Evolutionary conservation across 2,797 vertebrate genomes (phyloP), one percentile per base, ranked within the genome.

Genomic region (Artibeus jamaicensis): DNA sequence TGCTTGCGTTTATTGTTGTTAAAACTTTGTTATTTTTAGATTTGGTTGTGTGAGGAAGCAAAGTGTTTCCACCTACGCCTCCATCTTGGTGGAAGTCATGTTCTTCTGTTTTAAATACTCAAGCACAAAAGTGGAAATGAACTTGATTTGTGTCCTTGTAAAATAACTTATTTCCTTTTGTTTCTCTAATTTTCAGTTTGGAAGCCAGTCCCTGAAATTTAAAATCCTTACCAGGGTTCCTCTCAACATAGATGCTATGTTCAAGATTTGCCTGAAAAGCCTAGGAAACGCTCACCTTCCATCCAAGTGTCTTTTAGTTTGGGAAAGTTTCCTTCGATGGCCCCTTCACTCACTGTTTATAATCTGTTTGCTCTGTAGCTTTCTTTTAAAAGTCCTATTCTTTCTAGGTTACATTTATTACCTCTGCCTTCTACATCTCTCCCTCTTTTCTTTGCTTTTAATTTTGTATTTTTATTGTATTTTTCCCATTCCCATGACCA

Each of bases 241-340:
- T 67, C 85, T 96, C 95, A 50, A n/a, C 73, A 92, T 32, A 59
- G 71, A 71, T 91, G 82, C 78, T 90, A 55, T 65, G 92, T 88
- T n/a, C n/a, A 65, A 88, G 44, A 8, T 90, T 89, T 68, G 29
- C 71, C 62, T 57, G 46, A 50, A 91, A 95, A 85, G 68, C n/a
- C 44, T 68, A 14, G 48, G 44, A 96, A 89, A 82, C 7, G 10
- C n/a, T 86, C 19, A 19, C 37, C 89, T 88, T 53, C 78, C 50
- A 70, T 68, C 65, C 59, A 86, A 89, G n/a, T 11, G 44, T 15
- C n/a, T 79, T 62, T 70, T 34, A 32, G 5, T 34, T 82, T 84
- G 46, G 84, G 42, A 53, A 92, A 18, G 1, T 65, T 90, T 86
- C 55, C 44, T 65, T 89, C 34, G 19, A 15, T 50, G 39, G 32